These are phyloP conservation scores for Piezodorus guildinii DNA, from an alignment of 1,140 invertebrate genomes.

Conservation along the genomic window DNA sequence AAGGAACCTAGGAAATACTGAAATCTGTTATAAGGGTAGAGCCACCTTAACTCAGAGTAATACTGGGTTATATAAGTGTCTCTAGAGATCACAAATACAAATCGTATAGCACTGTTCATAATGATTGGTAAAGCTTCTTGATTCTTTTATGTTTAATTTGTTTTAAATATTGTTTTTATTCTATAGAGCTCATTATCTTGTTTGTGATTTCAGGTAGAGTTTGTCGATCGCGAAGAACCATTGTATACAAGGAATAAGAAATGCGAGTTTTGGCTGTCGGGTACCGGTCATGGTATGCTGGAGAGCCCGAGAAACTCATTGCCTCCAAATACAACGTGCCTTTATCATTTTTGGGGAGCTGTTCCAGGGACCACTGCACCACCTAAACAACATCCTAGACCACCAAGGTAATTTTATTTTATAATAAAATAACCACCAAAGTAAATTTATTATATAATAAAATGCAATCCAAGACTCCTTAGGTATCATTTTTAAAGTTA, in stretches of 20 bases:
- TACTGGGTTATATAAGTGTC: no score
- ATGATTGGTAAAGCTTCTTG: no score
- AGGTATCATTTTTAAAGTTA: no score
- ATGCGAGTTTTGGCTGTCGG: slow-evolving; percentile 76
- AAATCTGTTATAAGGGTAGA: no score
- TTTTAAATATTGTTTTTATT: not conserved
- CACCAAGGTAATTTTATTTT: slow-evolving; percentile 39
- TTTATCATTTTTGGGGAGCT: slow-evolving; percentile 53
- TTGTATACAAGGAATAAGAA: slow-evolving; percentile 68
- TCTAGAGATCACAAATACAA: no score
- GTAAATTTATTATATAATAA: no score
- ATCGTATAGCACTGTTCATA: no score
- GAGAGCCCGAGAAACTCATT: slow-evolving; percentile 69
- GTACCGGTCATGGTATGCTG: slow-evolving; percentile 59
- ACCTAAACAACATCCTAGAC: slow-evolving; percentile 25
- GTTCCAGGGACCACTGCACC: slow-evolving; percentile 26
- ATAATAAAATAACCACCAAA: no score
- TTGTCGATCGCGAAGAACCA: slow-evolving; percentile 65
- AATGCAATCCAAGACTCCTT: no score
- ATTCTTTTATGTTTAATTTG: no score
- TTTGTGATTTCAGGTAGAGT: slow-evolving; percentile 48
- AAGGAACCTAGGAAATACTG: no score
- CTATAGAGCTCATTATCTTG: not conserved
- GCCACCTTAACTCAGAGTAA: no score
- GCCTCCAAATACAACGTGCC: slow-evolving; percentile 72